A percentile compares a stretch with the other conserved stretches of the same genome.
phyloP scores from a whole-genome alignment of 2,888 invertebrate species.

The Folsomia candida region DNA sequence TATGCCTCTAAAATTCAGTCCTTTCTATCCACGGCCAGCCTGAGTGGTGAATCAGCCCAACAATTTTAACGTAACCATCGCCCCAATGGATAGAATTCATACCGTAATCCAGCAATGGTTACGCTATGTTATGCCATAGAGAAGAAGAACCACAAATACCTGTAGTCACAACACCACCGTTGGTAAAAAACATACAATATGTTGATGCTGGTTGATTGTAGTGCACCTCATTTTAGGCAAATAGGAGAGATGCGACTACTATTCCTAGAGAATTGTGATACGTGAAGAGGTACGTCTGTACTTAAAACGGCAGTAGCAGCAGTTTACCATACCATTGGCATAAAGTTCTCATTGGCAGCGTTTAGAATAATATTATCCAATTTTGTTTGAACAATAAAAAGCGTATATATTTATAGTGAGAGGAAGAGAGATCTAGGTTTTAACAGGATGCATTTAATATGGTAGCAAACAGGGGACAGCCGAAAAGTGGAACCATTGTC shows the following conservation, averaged over 20 bases:
- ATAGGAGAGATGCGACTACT: background rate
- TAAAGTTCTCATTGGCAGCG: background rate
- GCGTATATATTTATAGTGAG: too few relatives aligned
- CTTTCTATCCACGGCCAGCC: background rate
- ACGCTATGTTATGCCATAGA: background rate
- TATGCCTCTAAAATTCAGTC: background rate
- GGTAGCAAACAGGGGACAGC: background rate
- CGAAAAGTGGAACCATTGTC: background rate
- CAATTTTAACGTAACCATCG: background rate
- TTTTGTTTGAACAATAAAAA: background rate
- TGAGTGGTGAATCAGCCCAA: background rate
- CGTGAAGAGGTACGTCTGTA: background rate
- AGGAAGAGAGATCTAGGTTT: background rate
- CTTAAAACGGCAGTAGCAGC: background rate
- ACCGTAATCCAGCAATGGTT: background rate
- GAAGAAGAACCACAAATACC: background rate
- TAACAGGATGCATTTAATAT: background rate
- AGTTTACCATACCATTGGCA: background rate
- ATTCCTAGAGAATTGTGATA: background rate
- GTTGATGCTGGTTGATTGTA: too few relatives aligned
- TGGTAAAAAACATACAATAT: background rate
- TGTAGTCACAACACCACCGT: background rate
- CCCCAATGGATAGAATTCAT: background rate
- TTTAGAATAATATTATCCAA: background rate
- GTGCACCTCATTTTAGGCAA: background rate